Base-by-base conservation (phyloP, 1,140 invertebrate genomes). In the Drosophila mojavensis region DNA sequence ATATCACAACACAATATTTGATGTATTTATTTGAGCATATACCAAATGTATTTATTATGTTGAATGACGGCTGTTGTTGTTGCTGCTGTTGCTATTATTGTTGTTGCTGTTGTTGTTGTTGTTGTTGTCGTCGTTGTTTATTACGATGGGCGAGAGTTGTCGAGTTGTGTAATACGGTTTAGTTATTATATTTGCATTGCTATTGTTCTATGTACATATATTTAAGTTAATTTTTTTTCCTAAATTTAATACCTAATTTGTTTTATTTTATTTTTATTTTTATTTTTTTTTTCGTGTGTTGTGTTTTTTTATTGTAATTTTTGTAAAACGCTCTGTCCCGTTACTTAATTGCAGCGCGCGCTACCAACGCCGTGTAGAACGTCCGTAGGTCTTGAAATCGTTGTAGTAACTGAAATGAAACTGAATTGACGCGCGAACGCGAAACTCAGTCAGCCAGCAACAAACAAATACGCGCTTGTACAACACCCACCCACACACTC, bases 371-470 rank as follows among this genome's bases (percentile, higher is more conserved):
- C 70, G 81, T 77, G 73, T 67, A 53, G 48, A 73, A 69, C 81
- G 80, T 79, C 81, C 81, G 81, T 68, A 69, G 81, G 75, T 83
- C 73, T 84, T 84, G 81, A 83, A 83, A 76, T 83, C 80, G 81
- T 83, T 84, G 77, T 79, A 79, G 76, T 84, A 81, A 81, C 79
- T 81, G 66, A 78, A 73, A 68, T 68, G 50, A 78, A 62, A 69
- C 75, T 75, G 72, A 79, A 76, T 83, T 79, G 80, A 83, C 80
- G 80, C 71, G 80, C 80, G 75, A 83, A 83, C 79, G 64, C 65
- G 39, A 69, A 65, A 62, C 45, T 63, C 41, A 81, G 36, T 77
- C 68, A 64, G 50, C 36, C 79, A 78, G 61, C 75, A 82, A 70
- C 65, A 78, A 82, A 70, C 66, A 75, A 75, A 81, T 75, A 75